Evolutionary conservation across 2,797 vertebrate species (phyloP), one percentile per base, ranked within the genome.

Genomic region (Pseudopleuronectes americanus): DNA sequence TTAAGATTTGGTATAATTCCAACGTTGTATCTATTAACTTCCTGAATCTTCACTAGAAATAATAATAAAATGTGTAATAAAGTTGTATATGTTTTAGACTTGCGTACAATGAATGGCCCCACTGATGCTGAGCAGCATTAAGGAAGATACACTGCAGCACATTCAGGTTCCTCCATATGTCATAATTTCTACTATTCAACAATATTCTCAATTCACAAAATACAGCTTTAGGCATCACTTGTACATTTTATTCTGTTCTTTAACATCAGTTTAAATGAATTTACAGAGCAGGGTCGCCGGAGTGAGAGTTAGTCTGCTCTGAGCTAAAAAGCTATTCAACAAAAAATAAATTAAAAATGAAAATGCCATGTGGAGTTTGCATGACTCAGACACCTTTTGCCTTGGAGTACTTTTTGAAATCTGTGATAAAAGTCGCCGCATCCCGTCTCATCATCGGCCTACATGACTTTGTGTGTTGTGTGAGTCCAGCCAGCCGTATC

Each of bases 401-500:
- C 48, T 24, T 6, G 70, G 81, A 64, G 23, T 63, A 31, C 41
- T 71, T 75, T 75, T 69, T 57, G 33, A 68, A 84, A 66, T 68
- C 60, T 53, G 41, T 74, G 45, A 33, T 26, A 75, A 38, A 82
- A 74, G 68, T 76, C 21, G 57, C 53, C 68, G 49, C 68, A 70
- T 74, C 71, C 68, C 68, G 53, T 73, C 65, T 76, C 74, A 48
- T 76, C 74, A 48, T 26, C 67, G 71, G 71, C 80, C 79, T 53
- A 66, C 64, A 23, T 17, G 67, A 71, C 80, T 74, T 79, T 74
- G 70, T 84, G 84, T 87, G 86, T 83, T 79, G 66, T 79, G 74
- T 28, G 51, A 74, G 77, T 76, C 82, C 79, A 86, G 64, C 43
- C 75, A 77, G 76, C 68, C 79, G n/a, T 58, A 74, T 91, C 84